These are phyloP conservation scores for Parapristionchus giblindavisi DNA, from an alignment of 2,888 invertebrate genomes.

Conservation along the genomic window DNA sequence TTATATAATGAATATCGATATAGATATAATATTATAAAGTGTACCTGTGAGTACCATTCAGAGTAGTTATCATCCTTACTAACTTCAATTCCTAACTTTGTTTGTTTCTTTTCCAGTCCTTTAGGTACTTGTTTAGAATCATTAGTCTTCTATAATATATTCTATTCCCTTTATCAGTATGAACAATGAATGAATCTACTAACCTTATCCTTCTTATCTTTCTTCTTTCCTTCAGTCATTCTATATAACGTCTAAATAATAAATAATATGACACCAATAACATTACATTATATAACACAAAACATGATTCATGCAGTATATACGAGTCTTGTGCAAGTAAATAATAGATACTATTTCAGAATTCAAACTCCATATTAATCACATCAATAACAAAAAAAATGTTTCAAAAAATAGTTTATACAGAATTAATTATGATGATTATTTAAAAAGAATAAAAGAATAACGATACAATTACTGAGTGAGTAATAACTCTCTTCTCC, in stretches of 20 bases:
- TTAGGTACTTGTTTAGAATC: no score
- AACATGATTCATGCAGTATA: neutral
- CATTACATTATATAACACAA: neutral
- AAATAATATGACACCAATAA: neutral
- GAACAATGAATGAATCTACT: no score
- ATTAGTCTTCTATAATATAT: no score
- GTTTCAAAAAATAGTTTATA: neutral
- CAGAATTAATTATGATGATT: neutral
- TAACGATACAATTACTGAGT: neutral
- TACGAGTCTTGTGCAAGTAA: neutral
- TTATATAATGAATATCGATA: neutral
- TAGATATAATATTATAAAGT: neutral
- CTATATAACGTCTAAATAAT: neutral
- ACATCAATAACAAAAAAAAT: no score
- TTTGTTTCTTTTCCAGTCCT: constrained; percentile 81
- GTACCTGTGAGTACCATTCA: constrained; percentile 89
- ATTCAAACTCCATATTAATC: no score
- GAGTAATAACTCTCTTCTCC: constrained; percentile 11
- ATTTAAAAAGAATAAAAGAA: neutral
- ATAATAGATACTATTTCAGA: neutral
- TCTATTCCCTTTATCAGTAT: no score
- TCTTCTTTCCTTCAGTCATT: neutral
- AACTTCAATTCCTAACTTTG: constrained; percentile 90
- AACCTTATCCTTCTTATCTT: constrained; percentile 22
- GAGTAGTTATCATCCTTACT: constrained; percentile 90